Conservation (phyloP, 2,113 vertebrate species). For the Oncorhynchus keta region DNA sequence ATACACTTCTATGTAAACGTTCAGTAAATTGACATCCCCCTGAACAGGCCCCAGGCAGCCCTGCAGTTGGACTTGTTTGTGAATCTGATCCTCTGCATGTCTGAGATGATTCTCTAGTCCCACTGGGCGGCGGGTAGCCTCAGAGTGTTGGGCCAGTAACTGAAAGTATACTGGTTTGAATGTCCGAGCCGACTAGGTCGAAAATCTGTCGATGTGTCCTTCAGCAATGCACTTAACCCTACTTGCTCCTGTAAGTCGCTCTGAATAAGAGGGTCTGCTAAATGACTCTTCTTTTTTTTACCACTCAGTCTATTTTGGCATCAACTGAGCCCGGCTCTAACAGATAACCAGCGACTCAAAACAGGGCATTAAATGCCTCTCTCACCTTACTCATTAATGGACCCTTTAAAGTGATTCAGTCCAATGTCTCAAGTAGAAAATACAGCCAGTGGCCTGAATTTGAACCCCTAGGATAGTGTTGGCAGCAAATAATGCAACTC, state of each 20-base stretch:
- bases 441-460: neutral
- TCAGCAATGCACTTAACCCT: no score
- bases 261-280: no score
- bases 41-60: conserved; percentile 30
- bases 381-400: conserved; percentile 67
- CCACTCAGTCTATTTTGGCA: conserved; percentile 46
- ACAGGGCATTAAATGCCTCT: conserved; percentile 52
- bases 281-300: no score
- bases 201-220: no score
- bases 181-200: no score
- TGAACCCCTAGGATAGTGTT: conserved; percentile 2
- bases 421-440: conserved; percentile 17
- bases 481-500: neutral
- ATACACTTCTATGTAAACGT: no score
- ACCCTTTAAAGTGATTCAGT: conserved; percentile 13
- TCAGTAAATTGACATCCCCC: neutral
- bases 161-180: no score
- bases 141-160: conserved; percentile 9
- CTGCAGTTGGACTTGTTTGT: conserved; percentile 36
- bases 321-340: conserved; percentile 56
- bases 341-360: conserved; percentile 62
- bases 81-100: conserved; percentile 58
- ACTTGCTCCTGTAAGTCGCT: no score
- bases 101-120: conserved; percentile 59
- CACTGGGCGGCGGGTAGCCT: conserved; percentile 40